A percentile compares a stretch with the other conserved stretches of the same genome.
These are phyloP conservation scores for Cylindroiulus punctatus DNA, from an alignment of 2,888 invertebrate species.

Conservation along the genomic window DNA sequence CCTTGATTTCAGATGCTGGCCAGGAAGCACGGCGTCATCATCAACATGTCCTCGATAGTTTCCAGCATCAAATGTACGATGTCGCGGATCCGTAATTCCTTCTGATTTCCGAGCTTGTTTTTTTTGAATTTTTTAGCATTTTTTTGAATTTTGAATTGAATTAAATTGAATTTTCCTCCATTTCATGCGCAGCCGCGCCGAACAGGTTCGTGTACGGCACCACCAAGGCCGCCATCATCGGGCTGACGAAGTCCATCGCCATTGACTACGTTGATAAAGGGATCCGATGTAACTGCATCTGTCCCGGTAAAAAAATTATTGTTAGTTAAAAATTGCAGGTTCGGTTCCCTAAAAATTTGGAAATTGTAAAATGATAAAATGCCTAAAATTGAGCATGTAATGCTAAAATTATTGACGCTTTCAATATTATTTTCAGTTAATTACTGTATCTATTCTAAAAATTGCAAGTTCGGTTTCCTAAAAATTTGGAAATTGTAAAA, in stretches of 20 bases:
- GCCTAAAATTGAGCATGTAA: too few species aligned
- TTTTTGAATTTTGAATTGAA: neutral
- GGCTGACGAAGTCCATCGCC: slow-evolving; percentile 62
- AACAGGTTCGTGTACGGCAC: slow-evolving; percentile 62
- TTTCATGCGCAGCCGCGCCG: slow-evolving; percentile 58
- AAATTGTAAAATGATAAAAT: too few species aligned
- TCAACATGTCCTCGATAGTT: slow-evolving; percentile 63
- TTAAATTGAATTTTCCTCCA: neutral
- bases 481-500: too few species aligned
- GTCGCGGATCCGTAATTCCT: too few species aligned
- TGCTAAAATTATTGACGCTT: too few species aligned
- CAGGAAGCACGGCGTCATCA: slow-evolving; percentile 60
- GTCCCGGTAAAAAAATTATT: slow-evolving; percentile 60
- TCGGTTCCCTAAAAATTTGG: too few species aligned
- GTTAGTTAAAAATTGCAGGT: neutral
- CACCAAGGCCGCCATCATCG: slow-evolving; percentile 63
- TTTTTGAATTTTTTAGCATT: too few species aligned
- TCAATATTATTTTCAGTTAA: too few species aligned
- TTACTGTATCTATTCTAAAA: too few species aligned
- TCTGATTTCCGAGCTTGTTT: neutral
- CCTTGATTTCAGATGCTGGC: slow-evolving; percentile 49
- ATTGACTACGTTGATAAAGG: slow-evolving; percentile 62
- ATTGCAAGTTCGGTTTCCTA: too few species aligned
- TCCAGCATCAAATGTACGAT: slow-evolving; percentile 60
- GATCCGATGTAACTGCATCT: slow-evolving; percentile 62